Percentiles rank a stretch among this genome's conserved stretches.
Evolutionary conservation across 2,113 vertebrate species (phyloP).

Genomic region (Pterocles burchelli): DNA sequence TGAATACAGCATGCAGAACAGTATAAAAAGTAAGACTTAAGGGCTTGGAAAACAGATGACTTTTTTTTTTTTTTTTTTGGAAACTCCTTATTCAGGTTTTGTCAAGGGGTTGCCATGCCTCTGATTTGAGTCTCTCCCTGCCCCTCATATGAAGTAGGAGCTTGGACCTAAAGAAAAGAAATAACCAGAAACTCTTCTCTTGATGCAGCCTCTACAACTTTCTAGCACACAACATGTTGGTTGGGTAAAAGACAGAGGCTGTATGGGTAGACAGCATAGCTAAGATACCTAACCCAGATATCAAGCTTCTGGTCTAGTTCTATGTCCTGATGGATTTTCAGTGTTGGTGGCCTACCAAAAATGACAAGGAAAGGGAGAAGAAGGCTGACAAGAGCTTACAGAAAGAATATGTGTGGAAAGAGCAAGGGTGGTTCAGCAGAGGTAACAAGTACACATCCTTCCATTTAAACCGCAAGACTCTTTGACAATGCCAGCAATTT

Average conservation of each 20-base stretch:
- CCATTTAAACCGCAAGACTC: neutral
- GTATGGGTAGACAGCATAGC: neutral
- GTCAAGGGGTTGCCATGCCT: neutral
- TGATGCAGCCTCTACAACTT: neutral
- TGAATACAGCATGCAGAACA: neutral
- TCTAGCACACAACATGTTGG: fast-evolving
- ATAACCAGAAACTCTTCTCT: neutral
- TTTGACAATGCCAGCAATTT: neutral
- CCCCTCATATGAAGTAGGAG: neutral
- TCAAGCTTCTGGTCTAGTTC: neutral
- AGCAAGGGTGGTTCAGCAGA: neutral
- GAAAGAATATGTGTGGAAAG: neutral
- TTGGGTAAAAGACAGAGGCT: neutral
- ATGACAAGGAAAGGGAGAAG: neutral
- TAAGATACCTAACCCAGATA: neutral
- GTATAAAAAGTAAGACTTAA: neutral
- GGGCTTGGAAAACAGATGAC: neutral
- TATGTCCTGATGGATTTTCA: neutral
- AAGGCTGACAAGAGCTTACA: neutral
- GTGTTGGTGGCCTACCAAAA: neutral
- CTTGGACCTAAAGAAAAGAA: neutral
- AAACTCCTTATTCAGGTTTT: neutral
- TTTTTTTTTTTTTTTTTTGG: neutral
- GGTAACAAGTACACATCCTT: neutral
- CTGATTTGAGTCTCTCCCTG: neutral